These are phyloP conservation scores for Orientallactaga sibirica DNA, from an alignment of 2,797 vertebrate genomes.

Conservation along the genomic window DNA sequence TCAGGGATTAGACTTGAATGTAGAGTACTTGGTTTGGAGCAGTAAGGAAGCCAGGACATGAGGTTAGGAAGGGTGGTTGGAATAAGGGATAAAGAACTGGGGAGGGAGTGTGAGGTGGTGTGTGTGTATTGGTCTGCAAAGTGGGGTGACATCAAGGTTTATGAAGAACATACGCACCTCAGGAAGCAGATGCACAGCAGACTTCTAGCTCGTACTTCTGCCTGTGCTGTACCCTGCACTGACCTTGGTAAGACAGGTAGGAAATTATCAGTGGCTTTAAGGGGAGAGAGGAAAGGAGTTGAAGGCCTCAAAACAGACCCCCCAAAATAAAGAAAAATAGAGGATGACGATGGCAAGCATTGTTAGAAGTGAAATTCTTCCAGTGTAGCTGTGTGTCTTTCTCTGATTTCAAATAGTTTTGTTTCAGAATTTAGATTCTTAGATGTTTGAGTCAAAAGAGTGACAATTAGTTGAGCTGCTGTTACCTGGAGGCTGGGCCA, in stretches of 20 bases:
- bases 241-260: background rate
- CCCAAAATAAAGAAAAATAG: background rate
- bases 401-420: background rate
- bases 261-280: slow-evolving; percentile 20
- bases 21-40: background rate
- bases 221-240: background rate
- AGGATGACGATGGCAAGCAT: background rate
- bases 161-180: background rate
- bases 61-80: background rate
- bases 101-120: background rate
- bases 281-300: slow-evolving; percentile 2
- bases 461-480: slow-evolving; percentile 8
- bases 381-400: background rate
- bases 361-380: background rate
- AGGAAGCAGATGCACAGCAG: background rate
- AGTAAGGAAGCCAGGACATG: background rate
- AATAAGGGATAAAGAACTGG: background rate
- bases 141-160: background rate
- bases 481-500: background rate
- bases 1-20: slow-evolving; percentile 3
- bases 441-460: background rate
- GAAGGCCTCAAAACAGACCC: background rate
- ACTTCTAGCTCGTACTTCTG: background rate
- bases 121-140: background rate
- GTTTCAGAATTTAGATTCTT: background rate